Evolutionary conservation across 2,113 vertebrate species (phyloP), one percentile per base, ranked within the genome.

Genomic region (Scartelaos histophorus): DNA sequence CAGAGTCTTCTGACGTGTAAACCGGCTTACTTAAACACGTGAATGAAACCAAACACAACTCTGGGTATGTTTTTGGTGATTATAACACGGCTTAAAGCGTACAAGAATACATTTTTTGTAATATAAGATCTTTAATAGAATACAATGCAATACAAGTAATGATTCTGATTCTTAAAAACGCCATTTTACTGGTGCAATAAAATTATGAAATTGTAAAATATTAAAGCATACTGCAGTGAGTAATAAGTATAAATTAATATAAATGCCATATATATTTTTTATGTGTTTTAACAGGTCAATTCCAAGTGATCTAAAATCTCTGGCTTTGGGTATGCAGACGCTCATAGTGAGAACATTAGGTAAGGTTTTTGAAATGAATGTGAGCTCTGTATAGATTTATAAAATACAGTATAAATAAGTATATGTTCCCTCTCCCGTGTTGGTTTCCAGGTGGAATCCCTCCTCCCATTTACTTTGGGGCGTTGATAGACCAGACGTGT

Each of bases 401-500:
- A 60, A 60, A 25, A 13, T 47, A 47, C 15, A 47, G 15, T 58
- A 58, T 19, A 43, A 43, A 43, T 11, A 43, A 10, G 7, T 24
- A 24, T 13, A 58, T 58, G 4, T 21, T 13, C 57, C 21, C 17
- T 21, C 0, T 0, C 62, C 17, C 49, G 29, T 75, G 16, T 79
- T 15, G 73, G 15, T 77, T 66, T 73, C 21, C 74, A 99, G 98
- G 95, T 91, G 97, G 96, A 67, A 98, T 99, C 71, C 96, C 97
- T 49, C 94, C 97, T 70, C 95, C 96, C 0, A 94, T 98, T 79
- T 98, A 96, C 86, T 98, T 97, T 45, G 98, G 98, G 70, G 95
- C 95, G 19, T 87, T 98, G 83, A 94, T 98, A 76, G 98, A 99
- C 74, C 92, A 75, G 7, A 96, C 95, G 0, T 99, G 97, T 91